Evolutionary conservation across 2,113 vertebrate genomes (phyloP).

Genomic region (Embiotoca jacksoni): DNA sequence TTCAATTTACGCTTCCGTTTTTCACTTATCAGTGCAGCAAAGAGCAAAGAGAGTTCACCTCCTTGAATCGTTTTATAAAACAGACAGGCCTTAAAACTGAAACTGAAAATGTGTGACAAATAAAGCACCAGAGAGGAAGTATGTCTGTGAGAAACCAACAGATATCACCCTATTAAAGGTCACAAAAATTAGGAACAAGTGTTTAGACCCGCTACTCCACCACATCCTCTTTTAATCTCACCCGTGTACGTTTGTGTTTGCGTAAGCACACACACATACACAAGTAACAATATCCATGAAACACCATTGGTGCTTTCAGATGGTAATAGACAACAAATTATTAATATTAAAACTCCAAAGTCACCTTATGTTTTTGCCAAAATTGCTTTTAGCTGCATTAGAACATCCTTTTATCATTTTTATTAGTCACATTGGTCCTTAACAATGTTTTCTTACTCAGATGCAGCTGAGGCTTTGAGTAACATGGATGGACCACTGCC

Average conservation of each 20-base stretch:
- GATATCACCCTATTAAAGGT: conserved; percentile 47
- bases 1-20: not conserved
- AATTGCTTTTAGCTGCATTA: conserved; percentile 25
- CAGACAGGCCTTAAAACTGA: conserved; percentile 12
- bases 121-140: conserved; percentile 28
- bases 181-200: conserved; percentile 42
- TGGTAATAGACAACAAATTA: conserved; percentile 5
- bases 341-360: not conserved
- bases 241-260: not conserved
- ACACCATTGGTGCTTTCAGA: not conserved
- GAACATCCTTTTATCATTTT: conserved; percentile 16
- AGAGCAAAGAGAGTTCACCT: not conserved
- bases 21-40: not conserved
- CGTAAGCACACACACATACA: not conserved
- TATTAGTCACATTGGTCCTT: not conserved
- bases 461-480: conserved; percentile 11
- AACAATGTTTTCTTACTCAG: not conserved
- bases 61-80: not conserved
- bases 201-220: conserved; percentile 18
- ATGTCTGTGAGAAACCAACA: conserved; percentile 19
- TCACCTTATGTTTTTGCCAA: conserved; percentile 15
- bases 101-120: conserved; percentile 17
- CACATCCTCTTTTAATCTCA: conserved; percentile 69
- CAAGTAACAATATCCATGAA: not conserved
- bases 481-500: not conserved